A percentile compares a stretch with the other conserved stretches of the same genome.
phyloP scores from a whole-genome alignment of 1,140 invertebrate species.

The Ceratina calcarata region DNA sequence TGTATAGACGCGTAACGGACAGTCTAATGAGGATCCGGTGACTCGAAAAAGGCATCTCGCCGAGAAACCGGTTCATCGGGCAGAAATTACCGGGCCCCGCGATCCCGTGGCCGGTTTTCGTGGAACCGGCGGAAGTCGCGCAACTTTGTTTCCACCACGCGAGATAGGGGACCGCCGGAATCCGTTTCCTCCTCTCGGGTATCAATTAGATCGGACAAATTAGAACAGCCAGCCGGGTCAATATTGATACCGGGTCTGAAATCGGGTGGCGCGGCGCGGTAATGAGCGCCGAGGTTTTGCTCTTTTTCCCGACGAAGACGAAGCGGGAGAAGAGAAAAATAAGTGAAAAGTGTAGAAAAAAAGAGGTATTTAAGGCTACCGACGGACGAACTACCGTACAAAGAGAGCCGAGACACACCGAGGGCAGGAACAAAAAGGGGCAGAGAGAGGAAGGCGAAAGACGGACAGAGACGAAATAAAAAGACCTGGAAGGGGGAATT shows the following conservation, averaged over 20 bases:
- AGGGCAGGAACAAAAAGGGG: constrained; percentile 30
- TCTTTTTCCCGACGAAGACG: background rate
- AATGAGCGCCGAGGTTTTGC: constrained; percentile 1
- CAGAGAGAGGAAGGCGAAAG: constrained; percentile 8
- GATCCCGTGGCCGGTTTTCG: constrained; percentile 6
- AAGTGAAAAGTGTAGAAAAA: background rate
- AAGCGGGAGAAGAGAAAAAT: constrained; percentile 23
- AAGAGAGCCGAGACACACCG: constrained; percentile 49
- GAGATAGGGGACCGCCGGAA: background rate
- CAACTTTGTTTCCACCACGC: constrained; percentile 19
- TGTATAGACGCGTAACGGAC: background rate
- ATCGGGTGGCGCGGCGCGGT: background rate
- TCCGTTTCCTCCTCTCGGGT: constrained; percentile 5
- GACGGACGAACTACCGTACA: constrained; percentile 51
- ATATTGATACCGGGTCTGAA: constrained; percentile 12
- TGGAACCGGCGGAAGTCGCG: constrained; percentile 25
- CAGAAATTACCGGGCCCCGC: background rate
- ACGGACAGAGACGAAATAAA: constrained; percentile 45
- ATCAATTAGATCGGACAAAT: constrained; percentile 42
- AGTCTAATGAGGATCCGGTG: constrained; percentile 16
- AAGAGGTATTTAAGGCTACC: constrained; percentile 47
- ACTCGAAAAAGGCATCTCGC: background rate
- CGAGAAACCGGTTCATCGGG: constrained; percentile 13
- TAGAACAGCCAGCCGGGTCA: constrained; percentile 22
- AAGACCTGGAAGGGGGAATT: constrained; percentile 30